Percentiles rank a stretch among this genome's conserved stretches.
Evolutionary conservation across 2,113 vertebrate species (phyloP).

Genomic region (Cryptotis parvus): DNA sequence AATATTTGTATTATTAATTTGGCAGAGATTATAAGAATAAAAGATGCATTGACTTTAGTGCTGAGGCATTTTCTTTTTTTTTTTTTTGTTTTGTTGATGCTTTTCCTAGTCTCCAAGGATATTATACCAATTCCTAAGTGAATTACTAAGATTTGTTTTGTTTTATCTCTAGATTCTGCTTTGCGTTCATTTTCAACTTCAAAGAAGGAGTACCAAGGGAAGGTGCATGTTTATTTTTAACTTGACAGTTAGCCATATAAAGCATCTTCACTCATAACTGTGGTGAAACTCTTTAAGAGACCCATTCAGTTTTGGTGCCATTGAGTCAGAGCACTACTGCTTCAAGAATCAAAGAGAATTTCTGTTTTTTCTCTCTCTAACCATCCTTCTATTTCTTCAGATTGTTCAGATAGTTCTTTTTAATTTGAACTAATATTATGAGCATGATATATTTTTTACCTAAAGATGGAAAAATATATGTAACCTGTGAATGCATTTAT

Average conservation of each 20-base stretch:
- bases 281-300: neutral
- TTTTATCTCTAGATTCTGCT: neutral
- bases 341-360: neutral
- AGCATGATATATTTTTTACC: too few relatives aligned
- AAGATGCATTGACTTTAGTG: neutral
- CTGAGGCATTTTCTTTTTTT: neutral
- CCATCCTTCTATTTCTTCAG: neutral
- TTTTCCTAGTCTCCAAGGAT: neutral
- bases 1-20: neutral
- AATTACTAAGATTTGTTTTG: neutral
- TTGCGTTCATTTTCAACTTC: neutral
- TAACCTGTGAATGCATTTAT: neutral
- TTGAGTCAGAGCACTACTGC: neutral
- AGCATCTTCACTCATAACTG: neutral
- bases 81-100: too few relatives aligned
- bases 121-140: neutral
- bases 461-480: neutral
- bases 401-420: neutral
- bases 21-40: neutral
- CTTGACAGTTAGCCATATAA: neutral
- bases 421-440: neutral
- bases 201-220: neutral
- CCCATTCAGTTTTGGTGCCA: neutral
- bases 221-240: neutral
- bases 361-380: neutral